Conservation (phyloP, 1,140 invertebrate genomes). For the Halotydeus destructor region DNA sequence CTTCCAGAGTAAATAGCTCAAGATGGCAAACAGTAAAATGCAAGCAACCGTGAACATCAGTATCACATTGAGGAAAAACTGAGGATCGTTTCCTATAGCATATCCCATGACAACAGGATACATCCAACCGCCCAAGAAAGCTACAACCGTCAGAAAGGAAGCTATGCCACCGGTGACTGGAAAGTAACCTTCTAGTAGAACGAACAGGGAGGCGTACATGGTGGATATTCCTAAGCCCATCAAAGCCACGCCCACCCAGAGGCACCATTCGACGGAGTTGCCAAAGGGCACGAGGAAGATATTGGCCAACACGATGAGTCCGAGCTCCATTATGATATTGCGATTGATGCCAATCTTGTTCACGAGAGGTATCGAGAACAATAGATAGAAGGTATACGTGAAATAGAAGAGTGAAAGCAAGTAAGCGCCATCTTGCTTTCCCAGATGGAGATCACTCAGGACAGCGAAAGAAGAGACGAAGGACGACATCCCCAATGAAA, state of each 20-base stretch:
- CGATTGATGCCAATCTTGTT: conserved; percentile 23
- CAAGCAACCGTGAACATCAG: too few relatives aligned
- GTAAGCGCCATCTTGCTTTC: conserved; percentile 23
- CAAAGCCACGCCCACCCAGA: too few relatives aligned
- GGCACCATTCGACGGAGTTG: too few relatives aligned
- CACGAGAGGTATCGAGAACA: conserved; percentile 23
- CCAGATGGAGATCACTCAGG: conserved; percentile 21
- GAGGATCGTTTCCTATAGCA: conserved; percentile 22
- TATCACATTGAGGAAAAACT: conserved; percentile 24
- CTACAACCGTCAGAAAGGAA: conserved; percentile 28
- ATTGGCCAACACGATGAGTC: too few relatives aligned
- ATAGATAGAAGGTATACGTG: conserved; percentile 25
- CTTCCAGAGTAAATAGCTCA: too few relatives aligned
- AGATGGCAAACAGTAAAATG: too few relatives aligned
- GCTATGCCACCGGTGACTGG: conserved; percentile 28
- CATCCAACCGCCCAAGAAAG: conserved; percentile 29
- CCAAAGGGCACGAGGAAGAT: too few relatives aligned
- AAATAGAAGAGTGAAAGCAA: conserved; percentile 31
- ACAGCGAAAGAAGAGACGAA: conserved; percentile 26
- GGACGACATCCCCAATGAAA: conserved; percentile 28
- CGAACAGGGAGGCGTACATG: conserved; percentile 27
- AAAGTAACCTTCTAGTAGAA: conserved; percentile 30
- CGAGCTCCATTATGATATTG: too few relatives aligned
- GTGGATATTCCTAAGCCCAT: conserved; percentile 31
- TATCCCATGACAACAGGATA: conserved; percentile 24